phyloP scores from a whole-genome alignment of 2,113 vertebrate genomes.

The Ciconia maguari region DNA sequence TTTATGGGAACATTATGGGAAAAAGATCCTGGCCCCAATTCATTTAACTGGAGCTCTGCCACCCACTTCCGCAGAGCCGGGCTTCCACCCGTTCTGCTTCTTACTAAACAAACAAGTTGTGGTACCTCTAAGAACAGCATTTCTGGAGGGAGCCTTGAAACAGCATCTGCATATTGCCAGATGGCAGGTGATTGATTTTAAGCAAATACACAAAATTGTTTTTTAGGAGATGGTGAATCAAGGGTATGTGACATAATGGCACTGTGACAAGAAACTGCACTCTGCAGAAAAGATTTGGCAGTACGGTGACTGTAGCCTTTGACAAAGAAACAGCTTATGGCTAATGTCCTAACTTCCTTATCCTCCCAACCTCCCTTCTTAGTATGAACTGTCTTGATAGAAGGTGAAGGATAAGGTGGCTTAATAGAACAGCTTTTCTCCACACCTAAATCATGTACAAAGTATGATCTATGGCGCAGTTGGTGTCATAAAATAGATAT shows the following conservation, averaged over 20 bases:
- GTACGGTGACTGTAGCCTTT: not conserved
- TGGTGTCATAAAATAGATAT: constrained; percentile 68
- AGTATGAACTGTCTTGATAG: constrained; percentile 6
- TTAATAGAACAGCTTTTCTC: constrained; percentile 60
- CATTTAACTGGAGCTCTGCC: constrained; percentile 3
- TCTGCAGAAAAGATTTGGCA: not conserved
- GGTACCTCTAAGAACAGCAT: not conserved
- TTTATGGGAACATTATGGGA: constrained; percentile 28
- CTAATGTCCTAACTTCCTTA: not conserved
- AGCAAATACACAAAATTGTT: not conserved
- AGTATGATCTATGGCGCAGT: constrained; percentile 47
- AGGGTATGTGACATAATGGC: not conserved
- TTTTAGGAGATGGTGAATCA: not conserved
- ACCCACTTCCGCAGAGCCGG: accelerated
- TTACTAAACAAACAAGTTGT: not conserved
- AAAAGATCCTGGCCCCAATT: constrained; percentile 13
- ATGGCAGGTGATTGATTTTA: not conserved
- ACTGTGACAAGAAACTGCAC: not conserved
- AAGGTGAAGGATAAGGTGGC: constrained; percentile 66
- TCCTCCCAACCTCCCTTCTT: not conserved
- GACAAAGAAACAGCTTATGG: not conserved
- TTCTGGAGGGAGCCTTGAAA: not conserved
- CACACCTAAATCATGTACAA: constrained; percentile 58
- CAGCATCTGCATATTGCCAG: not conserved
- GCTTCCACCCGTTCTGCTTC: not conserved